These are phyloP conservation scores for Tetraneura akinire DNA, from an alignment of 1,140 invertebrate species.

Conservation along the genomic window DNA sequence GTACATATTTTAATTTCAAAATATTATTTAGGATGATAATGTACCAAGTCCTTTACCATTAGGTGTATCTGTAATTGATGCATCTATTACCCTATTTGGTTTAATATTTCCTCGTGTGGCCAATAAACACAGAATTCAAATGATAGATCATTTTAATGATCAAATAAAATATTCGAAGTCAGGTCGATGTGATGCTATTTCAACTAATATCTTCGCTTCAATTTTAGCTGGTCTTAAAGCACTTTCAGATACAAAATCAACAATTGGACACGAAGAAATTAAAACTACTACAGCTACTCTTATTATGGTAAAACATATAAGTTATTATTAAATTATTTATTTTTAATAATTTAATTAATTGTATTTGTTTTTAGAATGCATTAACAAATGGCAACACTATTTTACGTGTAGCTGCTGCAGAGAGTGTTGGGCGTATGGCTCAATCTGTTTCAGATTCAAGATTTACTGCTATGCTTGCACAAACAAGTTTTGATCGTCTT, in stretches of 20 bases:
- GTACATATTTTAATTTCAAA: conserved; percentile 13
- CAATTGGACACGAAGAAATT: conserved; percentile 86
- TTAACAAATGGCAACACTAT: conserved; percentile 83
- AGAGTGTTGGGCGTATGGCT: conserved; percentile 85
- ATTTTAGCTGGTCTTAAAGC: conserved; percentile 86
- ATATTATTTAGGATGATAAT: conserved; percentile 61
- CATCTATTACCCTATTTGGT: conserved; percentile 89
- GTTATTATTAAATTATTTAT: conserved; percentile 10
- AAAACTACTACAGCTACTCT: conserved; percentile 81
- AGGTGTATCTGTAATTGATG: conserved; percentile 96
- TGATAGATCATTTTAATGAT: conserved; percentile 95
- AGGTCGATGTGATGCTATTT: conserved; percentile 88
- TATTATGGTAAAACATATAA: conserved; percentile 65
- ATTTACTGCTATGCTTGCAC: conserved; percentile 88
- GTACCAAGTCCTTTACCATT: conserved; percentile 86
- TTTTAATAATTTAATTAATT: not conserved
- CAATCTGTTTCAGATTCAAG: conserved; percentile 82
- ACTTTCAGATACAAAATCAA: conserved; percentile 82
- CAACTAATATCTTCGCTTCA: conserved; percentile 96
- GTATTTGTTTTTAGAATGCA: conserved; percentile 64
- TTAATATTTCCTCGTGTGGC: conserved; percentile 91
- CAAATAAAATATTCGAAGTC: conserved; percentile 92
- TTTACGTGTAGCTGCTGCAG: conserved; percentile 81
- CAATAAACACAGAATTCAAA: conserved; percentile 93
- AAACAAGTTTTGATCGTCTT: conserved; percentile 86